Conservation (phyloP, 2,113 vertebrate genomes). For the Spermophilus dauricus region DNA sequence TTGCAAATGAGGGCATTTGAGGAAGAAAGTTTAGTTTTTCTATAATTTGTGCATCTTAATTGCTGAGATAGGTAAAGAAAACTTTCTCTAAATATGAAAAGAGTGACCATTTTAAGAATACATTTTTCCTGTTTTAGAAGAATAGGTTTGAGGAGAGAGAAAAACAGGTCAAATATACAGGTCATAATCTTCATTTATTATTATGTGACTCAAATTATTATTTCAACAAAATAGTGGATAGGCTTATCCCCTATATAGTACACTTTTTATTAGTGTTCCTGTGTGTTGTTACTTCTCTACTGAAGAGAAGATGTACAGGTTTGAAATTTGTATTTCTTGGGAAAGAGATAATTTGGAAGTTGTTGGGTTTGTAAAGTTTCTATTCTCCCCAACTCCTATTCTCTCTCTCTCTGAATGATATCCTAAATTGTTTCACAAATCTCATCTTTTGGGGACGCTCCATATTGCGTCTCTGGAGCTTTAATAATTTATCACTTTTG, state of each 20-base stretch:
- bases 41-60: neutral
- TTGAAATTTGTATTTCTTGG: neutral
- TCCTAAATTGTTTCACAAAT: slow-evolving; percentile 35
- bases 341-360: neutral
- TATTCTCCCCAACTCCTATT: too few relatives aligned
- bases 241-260: neutral
- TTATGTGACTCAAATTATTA: neutral
- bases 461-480: slow-evolving; percentile 10
- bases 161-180: neutral
- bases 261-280: neutral
- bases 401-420: neutral
- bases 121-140: neutral
- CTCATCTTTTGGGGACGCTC: neutral
- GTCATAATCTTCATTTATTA: neutral
- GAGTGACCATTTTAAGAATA: neutral
- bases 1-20: neutral
- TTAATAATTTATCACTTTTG: slow-evolving; percentile 72
- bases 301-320: neutral
- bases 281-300: neutral
- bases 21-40: neutral
- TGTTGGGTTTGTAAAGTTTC: neutral
- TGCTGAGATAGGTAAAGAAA: neutral
- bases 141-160: neutral
- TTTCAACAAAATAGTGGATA: neutral
- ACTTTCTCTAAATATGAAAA: neutral